Percentiles rank a stretch among this genome's conserved stretches.
phyloP scores from a whole-genome alignment of 92 coral and sea anemone species.

The Scolanthus callimorphus region DNA sequence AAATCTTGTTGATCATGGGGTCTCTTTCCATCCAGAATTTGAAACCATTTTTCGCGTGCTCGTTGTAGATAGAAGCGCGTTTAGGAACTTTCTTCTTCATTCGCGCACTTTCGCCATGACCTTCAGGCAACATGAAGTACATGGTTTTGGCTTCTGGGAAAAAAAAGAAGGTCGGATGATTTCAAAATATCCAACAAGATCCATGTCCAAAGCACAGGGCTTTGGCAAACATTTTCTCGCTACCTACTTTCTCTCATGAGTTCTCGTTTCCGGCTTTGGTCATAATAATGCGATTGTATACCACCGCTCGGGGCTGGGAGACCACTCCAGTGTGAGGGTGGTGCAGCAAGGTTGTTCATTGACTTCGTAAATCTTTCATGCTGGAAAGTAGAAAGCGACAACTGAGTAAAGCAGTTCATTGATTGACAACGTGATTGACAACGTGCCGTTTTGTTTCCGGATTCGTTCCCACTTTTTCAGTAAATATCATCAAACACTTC shows the following conservation, averaged over 20 bases:
- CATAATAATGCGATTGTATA: slow-evolving; percentile 57
- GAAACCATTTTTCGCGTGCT: slow-evolving; percentile 82
- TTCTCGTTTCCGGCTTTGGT: slow-evolving; percentile 44
- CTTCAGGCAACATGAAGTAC: slow-evolving; percentile 31
- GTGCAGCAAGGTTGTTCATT: neutral
- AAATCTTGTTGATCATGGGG: slow-evolving; percentile 55
- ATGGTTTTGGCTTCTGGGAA: slow-evolving; percentile 57
- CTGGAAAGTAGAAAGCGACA: slow-evolving; percentile 2
- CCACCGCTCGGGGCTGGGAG: slow-evolving; percentile 50
- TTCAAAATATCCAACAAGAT: too few relatives aligned
- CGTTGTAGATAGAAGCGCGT: slow-evolving; percentile 64
- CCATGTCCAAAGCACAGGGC: too few relatives aligned
- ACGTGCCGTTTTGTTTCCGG: neutral
- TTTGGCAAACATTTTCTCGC: too few relatives aligned
- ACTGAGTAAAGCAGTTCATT: neutral
- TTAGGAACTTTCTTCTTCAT: slow-evolving; percentile 7
- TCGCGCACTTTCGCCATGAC: neutral
- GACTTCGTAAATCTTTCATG: slow-evolving; percentile 8
- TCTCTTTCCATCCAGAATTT: slow-evolving; percentile 81
- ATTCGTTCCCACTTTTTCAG: neutral
- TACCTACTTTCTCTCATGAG: slow-evolving; percentile 49
- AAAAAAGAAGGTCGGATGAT: too few relatives aligned
- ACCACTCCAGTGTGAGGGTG: slow-evolving; percentile 6
- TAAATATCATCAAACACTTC: too few relatives aligned
- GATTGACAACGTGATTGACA: neutral